phyloP scores from a whole-genome alignment of 1,140 invertebrate species.

The Neodiprion lecontei region DNA sequence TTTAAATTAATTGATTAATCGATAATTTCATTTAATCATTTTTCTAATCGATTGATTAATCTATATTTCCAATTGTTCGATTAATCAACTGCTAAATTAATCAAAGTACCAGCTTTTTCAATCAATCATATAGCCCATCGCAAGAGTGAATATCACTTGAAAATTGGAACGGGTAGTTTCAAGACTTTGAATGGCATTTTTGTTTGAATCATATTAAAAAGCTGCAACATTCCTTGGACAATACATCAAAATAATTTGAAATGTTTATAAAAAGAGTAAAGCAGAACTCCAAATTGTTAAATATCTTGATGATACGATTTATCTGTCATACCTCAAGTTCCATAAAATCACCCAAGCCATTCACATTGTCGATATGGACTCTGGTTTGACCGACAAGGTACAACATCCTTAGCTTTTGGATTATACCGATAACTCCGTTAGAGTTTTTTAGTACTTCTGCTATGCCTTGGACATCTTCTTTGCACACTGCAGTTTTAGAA shows the following conservation, averaged over 20 bases:
- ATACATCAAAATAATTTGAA: not conserved
- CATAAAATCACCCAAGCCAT: constrained; percentile 83
- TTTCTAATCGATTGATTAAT: no score
- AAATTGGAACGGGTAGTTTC: no score
- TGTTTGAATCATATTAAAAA: not conserved
- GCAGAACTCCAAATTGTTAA: not conserved
- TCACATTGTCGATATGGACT: constrained; percentile 87
- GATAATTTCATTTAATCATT: no score
- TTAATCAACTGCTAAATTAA: no score
- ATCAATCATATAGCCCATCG: no score
- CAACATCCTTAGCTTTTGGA: constrained; percentile 77
- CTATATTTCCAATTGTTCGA: no score
- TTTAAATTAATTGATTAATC: no score
- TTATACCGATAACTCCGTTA: constrained; percentile 70
- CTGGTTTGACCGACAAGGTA: constrained; percentile 85
- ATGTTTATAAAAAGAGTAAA: constrained; percentile 10
- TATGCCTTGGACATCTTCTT: constrained; percentile 51
- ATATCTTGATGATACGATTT: not conserved
- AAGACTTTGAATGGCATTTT: no score
- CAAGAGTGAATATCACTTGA: no score
- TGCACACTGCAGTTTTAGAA: constrained; percentile 64
- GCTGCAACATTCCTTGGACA: not conserved
- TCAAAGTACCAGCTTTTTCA: no score
- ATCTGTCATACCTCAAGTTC: constrained; percentile 80
- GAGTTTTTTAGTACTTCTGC: constrained; percentile 62